Evolutionary conservation across 2,113 vertebrate genomes (phyloP), one percentile per base, ranked within the genome.

Genomic region (Phocoena sinus): DNA sequence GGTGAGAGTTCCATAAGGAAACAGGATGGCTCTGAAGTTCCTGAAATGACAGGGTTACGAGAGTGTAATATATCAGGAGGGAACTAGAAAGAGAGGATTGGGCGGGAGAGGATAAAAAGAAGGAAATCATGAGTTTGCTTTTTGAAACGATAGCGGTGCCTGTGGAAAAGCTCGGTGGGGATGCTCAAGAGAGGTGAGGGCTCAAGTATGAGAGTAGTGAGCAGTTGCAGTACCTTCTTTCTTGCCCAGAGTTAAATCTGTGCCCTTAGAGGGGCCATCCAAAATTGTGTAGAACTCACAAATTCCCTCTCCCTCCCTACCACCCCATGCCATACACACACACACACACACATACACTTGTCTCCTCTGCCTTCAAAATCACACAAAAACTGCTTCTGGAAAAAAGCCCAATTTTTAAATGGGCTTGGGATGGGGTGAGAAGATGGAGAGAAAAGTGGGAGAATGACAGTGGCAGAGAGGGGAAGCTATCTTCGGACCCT

Each of bases 81-180:
- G 31, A 20, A 26, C 68, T 26, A 6, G 6, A 5, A 21, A 60
- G 71, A 87, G 23, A 18, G 7, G 47, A 15, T 14, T 2, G 28
- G 17, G 28, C 28, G 18, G 18, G 15, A 23, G 36, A 47, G 33
- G 36, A 15, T 0, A 36, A 31, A 31, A 12, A 58, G 50, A 53
- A 96, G 68, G 63, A 86, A 77, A 12, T 20, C 23, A 38, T 2
- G 20, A 23, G 23, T 58, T 50, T 5, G 5, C 56, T 12, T 50
- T 80, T 41, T 56, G 18, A 76, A 84, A 10, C 0, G 23, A 21
- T 7, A 25, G 5, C 20, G 44, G 65, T 8, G 4, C 15, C 33
- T 20, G 13, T 21, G 56, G 5, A 5, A 21, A 33, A n/a, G 28
- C 6, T 53, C 4, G 0, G 4, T 4, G 15, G 9, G 14, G 38